phyloP scores from a whole-genome alignment of 2,797 vertebrate genomes.

The Mastacembelus armatus region DNA sequence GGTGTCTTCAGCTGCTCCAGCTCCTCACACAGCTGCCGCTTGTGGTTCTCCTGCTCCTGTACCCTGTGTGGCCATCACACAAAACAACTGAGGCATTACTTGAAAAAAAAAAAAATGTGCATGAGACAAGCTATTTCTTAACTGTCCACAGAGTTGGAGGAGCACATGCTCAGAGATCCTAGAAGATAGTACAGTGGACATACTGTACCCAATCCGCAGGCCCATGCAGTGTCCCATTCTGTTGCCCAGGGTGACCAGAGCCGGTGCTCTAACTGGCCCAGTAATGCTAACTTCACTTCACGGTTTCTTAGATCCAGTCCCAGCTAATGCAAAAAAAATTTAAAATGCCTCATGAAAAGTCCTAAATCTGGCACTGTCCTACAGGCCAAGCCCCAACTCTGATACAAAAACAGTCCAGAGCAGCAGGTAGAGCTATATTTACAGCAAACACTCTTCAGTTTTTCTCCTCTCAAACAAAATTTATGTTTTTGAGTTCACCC shows the following conservation, averaged over 20 bases:
- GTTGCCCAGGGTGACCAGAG: constrained; percentile 81
- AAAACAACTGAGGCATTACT: not conserved
- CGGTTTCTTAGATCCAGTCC: constrained; percentile 29
- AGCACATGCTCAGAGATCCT: constrained; percentile 8
- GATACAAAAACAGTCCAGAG: not conserved
- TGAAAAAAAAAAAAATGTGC: too few species aligned
- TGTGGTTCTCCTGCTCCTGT: constrained; percentile 86
- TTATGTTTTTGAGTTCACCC: constrained; percentile 29
- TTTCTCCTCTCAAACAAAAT: constrained; percentile 2
- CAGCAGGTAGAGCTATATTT: constrained; percentile 6
- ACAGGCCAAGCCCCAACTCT: too few species aligned
- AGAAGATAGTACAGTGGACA: constrained; percentile 56
- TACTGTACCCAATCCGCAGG: constrained; percentile 84
- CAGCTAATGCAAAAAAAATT: constrained; percentile 9
- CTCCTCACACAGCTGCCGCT: constrained; percentile 83
- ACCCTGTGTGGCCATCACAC: constrained; percentile 84
- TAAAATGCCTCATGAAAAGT: constrained; percentile 4
- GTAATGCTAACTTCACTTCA: constrained; percentile 35
- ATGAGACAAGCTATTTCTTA: too few species aligned
- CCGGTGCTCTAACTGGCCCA: constrained; percentile 69
- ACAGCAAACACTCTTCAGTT: constrained; percentile 16
- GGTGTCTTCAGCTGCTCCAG: constrained; percentile 78
- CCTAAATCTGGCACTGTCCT: not conserved
- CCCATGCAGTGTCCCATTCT: constrained; percentile 86
- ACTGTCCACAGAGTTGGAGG: not conserved